Evolutionary conservation across 1,140 invertebrate species (phyloP).

Genomic region (Neoseiulus cucumeris): DNA sequence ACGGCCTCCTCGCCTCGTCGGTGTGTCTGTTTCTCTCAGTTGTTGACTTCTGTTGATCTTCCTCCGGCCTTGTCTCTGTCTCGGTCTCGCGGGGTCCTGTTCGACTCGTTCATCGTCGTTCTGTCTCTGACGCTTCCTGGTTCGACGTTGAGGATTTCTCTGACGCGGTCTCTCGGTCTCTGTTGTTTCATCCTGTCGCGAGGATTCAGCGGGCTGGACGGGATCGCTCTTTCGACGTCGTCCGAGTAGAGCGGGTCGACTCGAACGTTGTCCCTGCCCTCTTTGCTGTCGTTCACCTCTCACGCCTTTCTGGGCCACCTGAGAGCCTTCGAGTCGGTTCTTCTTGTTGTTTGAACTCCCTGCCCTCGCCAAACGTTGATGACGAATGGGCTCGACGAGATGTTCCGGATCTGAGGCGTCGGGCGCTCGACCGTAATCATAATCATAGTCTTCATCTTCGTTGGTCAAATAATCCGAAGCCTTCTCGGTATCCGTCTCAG

Average conservation of each 20-base stretch:
- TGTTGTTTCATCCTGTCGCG: neutral
- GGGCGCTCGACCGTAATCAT: constrained; percentile 15
- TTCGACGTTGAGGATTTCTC: neutral
- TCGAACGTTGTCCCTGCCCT: neutral
- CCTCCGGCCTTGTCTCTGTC: neutral
- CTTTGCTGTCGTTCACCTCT: neutral
- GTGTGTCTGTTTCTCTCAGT: neutral
- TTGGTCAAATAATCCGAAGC: constrained; percentile 14
- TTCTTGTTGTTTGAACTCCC: neutral
- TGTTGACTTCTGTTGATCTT: neutral
- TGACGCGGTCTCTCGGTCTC: neutral
- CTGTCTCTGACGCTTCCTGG: neutral
- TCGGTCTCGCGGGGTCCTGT: neutral
- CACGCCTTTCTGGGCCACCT: neutral
- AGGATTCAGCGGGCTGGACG: neutral
- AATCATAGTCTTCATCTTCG: constrained; percentile 19
- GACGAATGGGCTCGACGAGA: neutral
- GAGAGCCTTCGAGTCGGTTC: neutral
- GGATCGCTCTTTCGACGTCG: neutral
- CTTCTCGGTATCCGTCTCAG: neutral
- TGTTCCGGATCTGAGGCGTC: constrained; percentile 11
- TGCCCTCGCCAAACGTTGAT: neutral
- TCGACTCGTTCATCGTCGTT: neutral
- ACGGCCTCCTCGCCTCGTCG: neutral
- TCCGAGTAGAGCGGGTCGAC: neutral